phyloP scores from a whole-genome alignment of 2,797 vertebrate species.

The Galago senegalensis region DNA sequence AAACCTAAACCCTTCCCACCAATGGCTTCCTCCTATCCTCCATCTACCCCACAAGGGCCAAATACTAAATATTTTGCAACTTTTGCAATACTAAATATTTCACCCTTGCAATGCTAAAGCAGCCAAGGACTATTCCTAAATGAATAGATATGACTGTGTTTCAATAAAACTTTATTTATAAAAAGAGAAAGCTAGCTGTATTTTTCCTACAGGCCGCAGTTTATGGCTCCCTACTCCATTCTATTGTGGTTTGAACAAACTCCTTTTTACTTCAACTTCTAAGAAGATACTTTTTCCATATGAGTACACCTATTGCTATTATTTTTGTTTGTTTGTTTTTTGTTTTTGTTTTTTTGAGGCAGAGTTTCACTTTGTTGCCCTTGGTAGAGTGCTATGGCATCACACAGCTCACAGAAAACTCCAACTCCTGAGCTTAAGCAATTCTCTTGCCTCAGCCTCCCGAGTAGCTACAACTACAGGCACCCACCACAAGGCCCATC shows the following conservation, averaged over 20 bases:
- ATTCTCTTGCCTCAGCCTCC: no score
- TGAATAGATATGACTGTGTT: background rate
- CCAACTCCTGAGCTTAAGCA: no score
- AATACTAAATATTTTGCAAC: background rate
- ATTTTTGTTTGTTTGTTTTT: no score
- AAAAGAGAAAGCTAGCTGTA: background rate
- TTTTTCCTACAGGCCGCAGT: background rate
- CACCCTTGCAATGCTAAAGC: background rate
- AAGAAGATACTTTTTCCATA: background rate
- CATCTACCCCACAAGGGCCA: accelerated
- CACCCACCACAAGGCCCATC: no score
- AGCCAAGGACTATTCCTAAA: background rate
- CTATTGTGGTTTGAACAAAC: background rate
- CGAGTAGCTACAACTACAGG: no score
- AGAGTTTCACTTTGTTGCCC: no score
- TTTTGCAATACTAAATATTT: background rate
- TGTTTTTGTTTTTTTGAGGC: no score
- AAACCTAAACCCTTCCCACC: background rate
- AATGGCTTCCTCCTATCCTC: background rate
- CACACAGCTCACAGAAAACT: no score
- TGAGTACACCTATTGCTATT: background rate
- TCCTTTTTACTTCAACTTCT: background rate
- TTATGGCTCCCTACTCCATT: background rate
- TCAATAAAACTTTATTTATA: background rate
- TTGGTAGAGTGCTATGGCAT: no score